Base-by-base conservation (phyloP, 2,113 vertebrate genomes). In the Bufo bufo region DNA sequence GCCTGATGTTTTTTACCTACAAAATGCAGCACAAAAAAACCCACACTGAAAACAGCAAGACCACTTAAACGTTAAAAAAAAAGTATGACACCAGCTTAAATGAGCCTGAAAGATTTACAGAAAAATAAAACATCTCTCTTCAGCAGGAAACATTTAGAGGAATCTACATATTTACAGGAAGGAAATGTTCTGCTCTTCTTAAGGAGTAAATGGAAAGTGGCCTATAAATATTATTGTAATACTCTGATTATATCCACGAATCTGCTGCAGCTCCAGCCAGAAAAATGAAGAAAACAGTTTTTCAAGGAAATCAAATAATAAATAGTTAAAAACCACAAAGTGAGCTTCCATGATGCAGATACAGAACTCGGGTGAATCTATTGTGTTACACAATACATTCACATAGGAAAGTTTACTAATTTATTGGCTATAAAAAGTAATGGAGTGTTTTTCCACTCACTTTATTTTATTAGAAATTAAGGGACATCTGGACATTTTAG, bases 161-260 rank as follows among this genome's bases (percentile, higher is more conserved):
- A 69, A 83, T 83, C 82, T 13, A 66, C 49, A 52, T 49, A 23
- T 69, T 69, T 47, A 33, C 47, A 52, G 82, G 82, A 69, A 52
- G 82, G 82, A 83, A 83, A 69, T 83, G 82, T 83, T 52, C 47
- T 69, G 17, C 63, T 82, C 80, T 83, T 83, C 59, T 69, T 69
- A 54, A 63, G 6, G 49, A 69, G 61, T 52, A 66, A 66, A 83
- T 69, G 47, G 63, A 83, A 52, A 49, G 45, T 13, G 45, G 12
- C 17, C 63, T 83, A 23, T 83, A 83, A 83, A 83, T 69, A 83
- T 69, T 83, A 83, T 83, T 83, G 54, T 83, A 83, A 83, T 69
- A 4, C 20, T 83, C 3, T 83, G 63, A 83, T 69, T 54, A 83
- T n/a, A 54, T 83, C 63, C 63, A 69, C 82, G 2, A 50, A 82